These are phyloP conservation scores for Nothura maculosa DNA, from an alignment of 2,797 vertebrate species.

Conservation along the genomic window DNA sequence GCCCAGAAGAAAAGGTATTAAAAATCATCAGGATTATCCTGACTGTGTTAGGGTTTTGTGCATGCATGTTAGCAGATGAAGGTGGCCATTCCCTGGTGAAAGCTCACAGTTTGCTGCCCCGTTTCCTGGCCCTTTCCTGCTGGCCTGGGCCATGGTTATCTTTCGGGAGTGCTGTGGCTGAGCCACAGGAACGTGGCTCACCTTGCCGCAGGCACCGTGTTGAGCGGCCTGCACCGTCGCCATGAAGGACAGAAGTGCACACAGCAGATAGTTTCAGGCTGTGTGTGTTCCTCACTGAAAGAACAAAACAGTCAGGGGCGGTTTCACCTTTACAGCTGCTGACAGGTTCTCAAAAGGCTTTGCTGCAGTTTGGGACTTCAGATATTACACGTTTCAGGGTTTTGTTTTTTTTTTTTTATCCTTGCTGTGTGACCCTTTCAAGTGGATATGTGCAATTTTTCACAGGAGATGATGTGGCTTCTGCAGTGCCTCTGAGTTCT, in stretches of 20 bases:
- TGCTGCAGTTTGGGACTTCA: fast-evolving
- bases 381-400: neutral
- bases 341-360: neutral
- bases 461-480: neutral
- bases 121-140: neutral
- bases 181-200: neutral
- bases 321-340: neutral
- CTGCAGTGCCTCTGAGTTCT: neutral
- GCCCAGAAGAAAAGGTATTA: neutral
- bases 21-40: neutral
- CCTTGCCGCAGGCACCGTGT: fast-evolving
- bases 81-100: conserved; percentile 15
- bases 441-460: neutral
- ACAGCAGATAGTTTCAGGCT: neutral
- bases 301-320: neutral
- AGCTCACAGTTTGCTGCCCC: neutral
- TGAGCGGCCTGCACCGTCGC: fast-evolving
- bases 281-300: fast-evolving
- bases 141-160: neutral
- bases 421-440: neutral
- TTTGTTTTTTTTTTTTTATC: neutral
- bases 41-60: neutral
- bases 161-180: neutral
- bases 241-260: neutral
- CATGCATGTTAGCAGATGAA: neutral